A percentile compares a stretch with the other conserved stretches of the same genome.
phyloP scores from a whole-genome alignment of 2,888 invertebrate species.

The Morpho helenor region DNA sequence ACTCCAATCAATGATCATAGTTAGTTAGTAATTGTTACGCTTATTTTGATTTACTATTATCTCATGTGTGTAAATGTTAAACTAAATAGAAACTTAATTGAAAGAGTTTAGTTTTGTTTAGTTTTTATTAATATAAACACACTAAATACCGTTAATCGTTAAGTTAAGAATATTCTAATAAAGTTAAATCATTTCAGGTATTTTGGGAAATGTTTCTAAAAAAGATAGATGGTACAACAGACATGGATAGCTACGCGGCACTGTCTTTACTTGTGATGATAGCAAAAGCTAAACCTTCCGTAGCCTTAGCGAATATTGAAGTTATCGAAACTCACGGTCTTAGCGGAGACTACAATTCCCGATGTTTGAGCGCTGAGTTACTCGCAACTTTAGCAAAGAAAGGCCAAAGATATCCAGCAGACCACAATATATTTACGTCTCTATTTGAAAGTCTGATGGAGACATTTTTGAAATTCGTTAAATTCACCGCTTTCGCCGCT shows the following conservation, averaged over 20 bases:
- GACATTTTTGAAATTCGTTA: slow-evolving; percentile 63
- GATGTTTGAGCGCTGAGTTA: slow-evolving; percentile 56
- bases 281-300: slow-evolving; percentile 77
- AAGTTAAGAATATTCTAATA: too few species aligned
- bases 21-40: too few species aligned
- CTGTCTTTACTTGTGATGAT: slow-evolving; percentile 89
- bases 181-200: slow-evolving; percentile 65
- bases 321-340: slow-evolving; percentile 87
- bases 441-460: slow-evolving; percentile 64
- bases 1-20: too few species aligned
- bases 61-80: too few species aligned
- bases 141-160: too few species aligned
- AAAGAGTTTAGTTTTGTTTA: too few species aligned
- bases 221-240: slow-evolving; percentile 83
- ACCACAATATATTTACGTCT: slow-evolving; percentile 54
- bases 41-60: too few species aligned
- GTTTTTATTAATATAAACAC: too few species aligned
- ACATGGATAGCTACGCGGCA: slow-evolving; percentile 86
- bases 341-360: slow-evolving; percentile 66
- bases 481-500: slow-evolving; percentile 73
- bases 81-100: too few species aligned
- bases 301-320: slow-evolving; percentile 84
- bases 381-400: slow-evolving; percentile 56
- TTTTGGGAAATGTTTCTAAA: slow-evolving; percentile 92
- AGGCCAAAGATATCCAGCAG: slow-evolving; percentile 57